Evolutionary conservation across 2,888 invertebrate species (phyloP).

Genomic region (Protodeltote pygarga): DNA sequence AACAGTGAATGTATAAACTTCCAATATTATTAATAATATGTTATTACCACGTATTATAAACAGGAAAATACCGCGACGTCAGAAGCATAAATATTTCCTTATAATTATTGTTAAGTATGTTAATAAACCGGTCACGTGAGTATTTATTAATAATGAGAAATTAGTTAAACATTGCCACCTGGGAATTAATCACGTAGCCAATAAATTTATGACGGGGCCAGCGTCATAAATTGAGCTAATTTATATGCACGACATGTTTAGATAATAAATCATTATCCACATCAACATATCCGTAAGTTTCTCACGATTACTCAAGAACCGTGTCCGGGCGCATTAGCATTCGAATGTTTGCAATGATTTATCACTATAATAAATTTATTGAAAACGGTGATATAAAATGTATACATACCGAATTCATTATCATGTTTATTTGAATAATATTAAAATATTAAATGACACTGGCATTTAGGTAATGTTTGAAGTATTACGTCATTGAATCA

Average conservation of each 20-base stretch:
- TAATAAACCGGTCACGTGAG: conserved; percentile 22
- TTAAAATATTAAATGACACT: conserved; percentile 13
- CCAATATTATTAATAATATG: neutral
- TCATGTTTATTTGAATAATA: conserved; percentile 13
- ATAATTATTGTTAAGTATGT: conserved; percentile 13
- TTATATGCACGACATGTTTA: conserved; percentile 13
- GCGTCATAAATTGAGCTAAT: conserved; percentile 19
- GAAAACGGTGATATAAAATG: conserved; percentile 28
- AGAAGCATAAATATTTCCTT: conserved; percentile 24
- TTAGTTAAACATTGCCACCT: conserved; percentile 15
- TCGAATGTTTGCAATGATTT: conserved; percentile 25
- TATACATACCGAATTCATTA: conserved; percentile 9
- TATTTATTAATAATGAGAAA: conserved; percentile 17
- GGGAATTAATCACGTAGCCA: conserved; percentile 14
- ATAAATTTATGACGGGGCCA: conserved; percentile 23
- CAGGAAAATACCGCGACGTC: conserved; percentile 34
- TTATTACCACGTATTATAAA: conserved; percentile 7
- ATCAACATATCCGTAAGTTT: conserved; percentile 24
- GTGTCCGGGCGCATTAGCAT: conserved; percentile 26
- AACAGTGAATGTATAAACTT: conserved; percentile 3
- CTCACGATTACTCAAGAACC: conserved; percentile 41
- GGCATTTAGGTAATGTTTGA: neutral
- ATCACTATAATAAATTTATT: conserved; percentile 29
- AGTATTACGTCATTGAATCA: neutral
- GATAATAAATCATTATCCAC: conserved; percentile 25